Base-by-base conservation (phyloP, 2,888 invertebrate genomes). In the Hirtodrosophila alboralis region DNA sequence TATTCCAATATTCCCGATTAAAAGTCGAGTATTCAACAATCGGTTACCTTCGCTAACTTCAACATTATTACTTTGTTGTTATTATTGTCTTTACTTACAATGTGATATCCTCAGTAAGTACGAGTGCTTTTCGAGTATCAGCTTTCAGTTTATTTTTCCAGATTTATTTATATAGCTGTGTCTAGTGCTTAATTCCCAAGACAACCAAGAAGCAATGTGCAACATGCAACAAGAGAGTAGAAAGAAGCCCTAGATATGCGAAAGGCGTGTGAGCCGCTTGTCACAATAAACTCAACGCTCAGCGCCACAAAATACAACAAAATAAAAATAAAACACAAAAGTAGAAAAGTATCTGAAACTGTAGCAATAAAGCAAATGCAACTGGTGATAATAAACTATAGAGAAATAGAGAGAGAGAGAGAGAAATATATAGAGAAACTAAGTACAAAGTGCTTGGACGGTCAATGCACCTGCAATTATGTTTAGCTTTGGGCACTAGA, bases 221-320 rank as follows among this genome's bases (percentile, higher is more conserved):
- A n/a, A n/a, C n/a, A n/a, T n/a, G n/a, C n/a, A n/a, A n/a, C n/a
- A n/a, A n/a, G n/a, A n/a, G n/a, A n/a, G n/a, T n/a, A n/a, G n/a
- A n/a, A n/a, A 4, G 79, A 83, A 72, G 79, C 79, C 77, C 10
- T 68, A 65, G 45, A 60, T 75, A 37, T 16, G 60, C 60, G 57
- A 60, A 78, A 37, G 21, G 60, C 60, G 57, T 63, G 75, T 66
- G 76, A 75, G 62, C 79, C 56, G 57, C 64, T 68, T 75, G 76
- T 62, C 34, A 51, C 61, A 53, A 62, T 59, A 67, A 54, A 61
- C 58, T 56, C 27, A 61, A 45, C 58, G 16, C 48, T 47, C 31
- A 44, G n/a, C 37, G 38, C 38, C 34, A 30, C 28, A 4, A 6
- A 23, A 1, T 7, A 23, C 23, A 23, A 8, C 23, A 23, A 23